Evolutionary conservation across 2,888 invertebrate genomes (phyloP), one percentile per base, ranked within the genome.

Genomic region (Lottia gigantea): DNA sequence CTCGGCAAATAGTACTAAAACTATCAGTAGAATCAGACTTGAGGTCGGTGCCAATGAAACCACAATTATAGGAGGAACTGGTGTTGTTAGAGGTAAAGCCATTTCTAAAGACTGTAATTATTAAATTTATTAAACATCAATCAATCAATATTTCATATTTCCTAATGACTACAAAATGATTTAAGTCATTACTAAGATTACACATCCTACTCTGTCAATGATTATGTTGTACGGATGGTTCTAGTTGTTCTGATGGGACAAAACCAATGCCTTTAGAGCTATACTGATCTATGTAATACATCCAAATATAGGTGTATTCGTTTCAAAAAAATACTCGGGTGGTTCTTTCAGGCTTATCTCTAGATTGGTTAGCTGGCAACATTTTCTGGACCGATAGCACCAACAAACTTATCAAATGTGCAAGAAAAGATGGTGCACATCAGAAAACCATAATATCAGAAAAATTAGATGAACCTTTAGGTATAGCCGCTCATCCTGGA

Each of bases 401-500:
- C 14, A 85, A 85, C 12, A 83, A 85, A 46, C 80, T 86, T n/a
- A 89, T 90, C 47, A 88, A 88, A 72, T 88, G 89, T 68, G 77
- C 88, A n/a, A 82, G 80, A 64, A 78, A 87, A 26, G 86, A 88
- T 76, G 93, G 83, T 0, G 66, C 79, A 31, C 93, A 94, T 92
- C 91, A 95, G 73, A 92, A 92, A 0, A 89, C 95, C 15, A 87
- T 96, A 14, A 91, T 95, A 16, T 94, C 95, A 93, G 92, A 94
- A 70, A 92, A 92, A 66, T 90, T 96, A 47, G 93, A 94, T 77
- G 93, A 94, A 80, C 96, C 96, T 0, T 90, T 95, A 68, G 96
- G 95, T 80, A 95, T 96, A 80, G 94, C 94, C 14, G 92, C 96
- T 0, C 94, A 95, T 90, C 95, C 96, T 1, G 77, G 80, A 80